Conservation (phyloP, 2,888 invertebrate genomes). For the Diplazon laetatorius region DNA sequence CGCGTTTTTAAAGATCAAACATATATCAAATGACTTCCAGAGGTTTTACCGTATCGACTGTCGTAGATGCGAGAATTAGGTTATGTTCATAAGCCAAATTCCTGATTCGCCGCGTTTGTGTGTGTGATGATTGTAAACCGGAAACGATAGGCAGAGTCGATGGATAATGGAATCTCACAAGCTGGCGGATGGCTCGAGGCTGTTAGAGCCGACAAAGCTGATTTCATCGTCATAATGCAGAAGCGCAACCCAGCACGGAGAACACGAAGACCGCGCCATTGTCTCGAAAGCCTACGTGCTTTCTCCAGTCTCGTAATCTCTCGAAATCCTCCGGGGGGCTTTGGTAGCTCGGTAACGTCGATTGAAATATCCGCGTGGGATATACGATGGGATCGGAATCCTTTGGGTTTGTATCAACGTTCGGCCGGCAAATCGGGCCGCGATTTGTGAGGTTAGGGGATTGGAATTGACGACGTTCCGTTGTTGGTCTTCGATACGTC, state of each 20-base stretch:
- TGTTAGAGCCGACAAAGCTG: neutral
- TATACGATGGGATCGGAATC: conserved; percentile 34
- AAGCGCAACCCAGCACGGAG: conserved; percentile 11
- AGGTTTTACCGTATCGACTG: no score
- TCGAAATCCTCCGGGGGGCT: conserved; percentile 50
- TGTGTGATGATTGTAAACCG: neutral
- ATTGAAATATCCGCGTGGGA: conserved; percentile 40
- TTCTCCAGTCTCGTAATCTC: conserved; percentile 54
- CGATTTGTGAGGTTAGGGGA: neutral
- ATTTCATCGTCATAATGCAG: conserved; percentile 42
- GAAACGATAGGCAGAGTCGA: neutral
- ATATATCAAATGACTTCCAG: no score
- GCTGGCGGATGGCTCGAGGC: neutral
- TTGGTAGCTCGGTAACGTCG: conserved; percentile 32
- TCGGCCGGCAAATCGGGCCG: no score
- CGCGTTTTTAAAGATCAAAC: no score
- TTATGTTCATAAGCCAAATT: neutral
- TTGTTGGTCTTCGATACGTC: neutral
- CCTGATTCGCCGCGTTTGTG: neutral
- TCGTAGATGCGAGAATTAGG: no score
- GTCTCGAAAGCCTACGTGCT: conserved; percentile 37
- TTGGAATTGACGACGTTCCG: conserved; percentile 19
- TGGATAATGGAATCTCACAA: conserved; percentile 10
- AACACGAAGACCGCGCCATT: conserved; percentile 43
- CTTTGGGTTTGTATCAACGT: conserved; percentile 32